Percentiles rank a stretch among this genome's conserved stretches.
Evolutionary conservation across 2,113 vertebrate genomes (phyloP).

Genomic region (Microcebus ravelobensis): DNA sequence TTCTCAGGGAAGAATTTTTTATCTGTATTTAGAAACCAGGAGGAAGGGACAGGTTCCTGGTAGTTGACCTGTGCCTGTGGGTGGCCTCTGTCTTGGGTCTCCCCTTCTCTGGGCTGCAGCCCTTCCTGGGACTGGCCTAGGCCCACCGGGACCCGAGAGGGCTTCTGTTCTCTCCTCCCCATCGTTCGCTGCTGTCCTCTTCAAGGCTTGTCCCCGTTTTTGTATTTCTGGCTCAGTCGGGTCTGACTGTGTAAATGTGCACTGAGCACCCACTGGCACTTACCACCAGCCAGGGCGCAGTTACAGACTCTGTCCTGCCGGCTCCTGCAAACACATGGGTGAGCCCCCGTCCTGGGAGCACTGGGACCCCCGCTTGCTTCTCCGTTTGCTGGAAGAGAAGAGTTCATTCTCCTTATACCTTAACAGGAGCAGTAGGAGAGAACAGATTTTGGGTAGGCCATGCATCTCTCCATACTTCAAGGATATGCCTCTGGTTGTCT

Average conservation of each 20-base stretch:
- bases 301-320: background rate
- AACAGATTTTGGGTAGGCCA: background rate
- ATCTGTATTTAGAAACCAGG: background rate
- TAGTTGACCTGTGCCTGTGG: background rate
- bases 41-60: background rate
- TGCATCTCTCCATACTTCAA: background rate
- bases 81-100: no score
- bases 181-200: background rate
- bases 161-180: background rate
- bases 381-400: background rate
- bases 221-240: background rate
- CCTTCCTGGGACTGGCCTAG: background rate
- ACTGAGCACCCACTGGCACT: background rate
- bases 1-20: background rate
- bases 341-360: background rate
- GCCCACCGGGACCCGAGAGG: no score
- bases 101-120: background rate
- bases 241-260: background rate
- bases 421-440: background rate
- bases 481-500: background rate
- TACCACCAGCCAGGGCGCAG: no score
- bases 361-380: no score
- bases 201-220: no score
- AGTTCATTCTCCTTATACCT: background rate
- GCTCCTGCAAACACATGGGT: background rate